Evolutionary conservation across 2,888 invertebrate species (phyloP).

Genomic region (Elegia similella): DNA sequence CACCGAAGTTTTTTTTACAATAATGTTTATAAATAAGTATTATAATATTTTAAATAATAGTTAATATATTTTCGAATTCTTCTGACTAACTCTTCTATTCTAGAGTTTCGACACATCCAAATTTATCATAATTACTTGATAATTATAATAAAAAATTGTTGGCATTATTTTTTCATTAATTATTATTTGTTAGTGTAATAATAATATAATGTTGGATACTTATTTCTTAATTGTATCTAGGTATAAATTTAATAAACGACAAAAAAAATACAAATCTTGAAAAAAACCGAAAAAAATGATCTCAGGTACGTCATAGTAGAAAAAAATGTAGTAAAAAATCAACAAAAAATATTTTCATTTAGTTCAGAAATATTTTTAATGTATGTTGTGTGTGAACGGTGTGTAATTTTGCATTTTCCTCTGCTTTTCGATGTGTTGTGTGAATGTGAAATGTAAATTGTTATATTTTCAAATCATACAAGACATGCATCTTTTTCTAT

Average conservation of each 20-base stretch:
- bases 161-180: conserved; percentile 32
- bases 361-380: not conserved
- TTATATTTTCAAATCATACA: not conserved
- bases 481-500: not conserved
- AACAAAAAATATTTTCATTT: not conserved
- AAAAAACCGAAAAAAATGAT: conserved; percentile 69
- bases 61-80: conserved; percentile 24
- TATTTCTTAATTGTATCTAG: conserved; percentile 43
- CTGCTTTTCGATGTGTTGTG: conserved; percentile 5
- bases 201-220: conserved; percentile 42
- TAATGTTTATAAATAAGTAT: conserved; percentile 29
- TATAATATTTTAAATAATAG: conserved; percentile 26
- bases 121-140: conserved; percentile 19
- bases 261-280: conserved; percentile 62
- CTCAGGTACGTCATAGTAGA: conserved; percentile 40
- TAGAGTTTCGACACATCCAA: conserved; percentile 16
- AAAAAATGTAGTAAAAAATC: conserved; percentile 12
- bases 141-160: conserved; percentile 25
- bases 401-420: not conserved
- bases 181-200: conserved; percentile 30
- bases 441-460: not conserved
- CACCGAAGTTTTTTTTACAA: conserved; percentile 45
- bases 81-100: conserved; percentile 35
- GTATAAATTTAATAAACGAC: conserved; percentile 53
- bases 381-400: conserved; percentile 4